A percentile compares a stretch with the other conserved stretches of the same genome.
Conservation (phyloP, 1,140 invertebrate species). For the Camponotus floridanus region DNA sequence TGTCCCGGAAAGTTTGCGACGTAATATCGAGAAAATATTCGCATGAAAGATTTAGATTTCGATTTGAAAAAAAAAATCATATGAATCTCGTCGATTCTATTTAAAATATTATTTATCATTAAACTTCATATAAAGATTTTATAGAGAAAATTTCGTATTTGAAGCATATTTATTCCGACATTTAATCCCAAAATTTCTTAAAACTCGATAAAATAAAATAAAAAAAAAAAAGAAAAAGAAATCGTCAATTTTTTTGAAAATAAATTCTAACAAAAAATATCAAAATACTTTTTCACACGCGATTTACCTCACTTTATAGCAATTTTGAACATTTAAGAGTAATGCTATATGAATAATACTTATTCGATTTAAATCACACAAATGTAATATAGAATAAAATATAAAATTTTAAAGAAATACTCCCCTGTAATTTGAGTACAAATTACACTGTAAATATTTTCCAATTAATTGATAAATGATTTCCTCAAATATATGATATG, state of each 20-base stretch:
- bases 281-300: too few species aligned
- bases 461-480: too few species aligned
- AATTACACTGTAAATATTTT: neutral
- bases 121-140: neutral
- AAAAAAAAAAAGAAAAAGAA: neutral
- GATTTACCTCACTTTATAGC: too few species aligned
- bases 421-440: neutral
- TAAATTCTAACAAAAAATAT: neutral
- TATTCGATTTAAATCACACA: too few species aligned
- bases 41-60: conserved; percentile 29
- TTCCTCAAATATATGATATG: too few species aligned
- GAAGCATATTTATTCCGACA: neutral
- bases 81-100: conserved; percentile 11
- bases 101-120: neutral
- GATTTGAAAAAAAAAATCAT: conserved; percentile 24
- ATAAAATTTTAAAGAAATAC: neutral
- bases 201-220: neutral
- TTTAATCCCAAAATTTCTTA: neutral
- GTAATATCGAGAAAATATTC: conserved; percentile 31
- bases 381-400: neutral
- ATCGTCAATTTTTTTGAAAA: too few species aligned
- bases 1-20: conserved; percentile 25
- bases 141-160: neutral
- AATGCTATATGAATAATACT: too few species aligned
- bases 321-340: too few species aligned